These are phyloP conservation scores for Camponotus vicinus DNA, from an alignment of 1,140 invertebrate genomes.

Conservation along the genomic window DNA sequence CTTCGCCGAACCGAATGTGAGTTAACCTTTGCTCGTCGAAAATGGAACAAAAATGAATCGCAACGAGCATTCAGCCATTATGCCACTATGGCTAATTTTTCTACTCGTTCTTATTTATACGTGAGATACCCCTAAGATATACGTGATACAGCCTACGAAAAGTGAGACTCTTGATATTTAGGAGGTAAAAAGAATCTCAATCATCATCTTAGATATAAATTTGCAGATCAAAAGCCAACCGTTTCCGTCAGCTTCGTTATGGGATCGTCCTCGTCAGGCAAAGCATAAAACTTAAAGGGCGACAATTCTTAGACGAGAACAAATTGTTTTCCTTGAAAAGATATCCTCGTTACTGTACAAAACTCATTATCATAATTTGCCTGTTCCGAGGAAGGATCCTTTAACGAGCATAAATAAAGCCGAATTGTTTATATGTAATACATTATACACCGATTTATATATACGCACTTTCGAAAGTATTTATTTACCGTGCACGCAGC, in stretches of 20 bases:
- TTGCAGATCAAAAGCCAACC: conserved; percentile 63
- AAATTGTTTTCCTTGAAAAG: conserved; percentile 11
- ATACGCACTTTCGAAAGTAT: conserved; percentile 75
- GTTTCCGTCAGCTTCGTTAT: conserved; percentile 60
- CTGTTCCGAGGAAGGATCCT: conserved; percentile 45
- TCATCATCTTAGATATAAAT: conserved; percentile 54
- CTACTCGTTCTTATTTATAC: conserved; percentile 60
- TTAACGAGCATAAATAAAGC: conserved; percentile 45
- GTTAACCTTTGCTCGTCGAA: conserved; percentile 69
- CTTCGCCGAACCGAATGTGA: conserved; percentile 71
- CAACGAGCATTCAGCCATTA: conserved; percentile 43
- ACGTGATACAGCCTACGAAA: conserved; percentile 43
- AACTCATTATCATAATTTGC: conserved; percentile 6
- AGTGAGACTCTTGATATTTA: conserved; percentile 22
- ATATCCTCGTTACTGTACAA: neutral
- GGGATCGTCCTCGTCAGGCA: conserved; percentile 44
- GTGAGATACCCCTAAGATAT: conserved; percentile 21
- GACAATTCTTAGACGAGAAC: conserved; percentile 17
- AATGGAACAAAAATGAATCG: conserved; percentile 59
- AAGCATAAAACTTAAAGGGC: conserved; percentile 30
- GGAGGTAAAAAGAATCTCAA: conserved; percentile 48
- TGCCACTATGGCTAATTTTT: conserved; percentile 51
- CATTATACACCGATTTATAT: conserved; percentile 76
- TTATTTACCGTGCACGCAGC: conserved; percentile 70
- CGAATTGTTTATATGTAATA: conserved; percentile 72